Base-by-base conservation (phyloP, 1,140 invertebrate species). In the Cotesia chilonis region DNA sequence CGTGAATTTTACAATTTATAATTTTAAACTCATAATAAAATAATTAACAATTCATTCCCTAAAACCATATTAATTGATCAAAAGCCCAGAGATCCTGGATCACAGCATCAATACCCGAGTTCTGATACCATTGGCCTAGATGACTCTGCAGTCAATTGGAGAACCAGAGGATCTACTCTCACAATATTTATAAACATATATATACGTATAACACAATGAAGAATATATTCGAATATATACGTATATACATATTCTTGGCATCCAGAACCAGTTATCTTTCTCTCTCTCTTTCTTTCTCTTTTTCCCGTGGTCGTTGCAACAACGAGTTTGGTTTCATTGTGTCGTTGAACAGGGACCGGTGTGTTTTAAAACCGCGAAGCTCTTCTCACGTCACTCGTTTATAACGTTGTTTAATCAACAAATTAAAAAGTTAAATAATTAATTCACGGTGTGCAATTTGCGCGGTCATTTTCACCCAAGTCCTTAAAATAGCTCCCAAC, bases 321-420 rank as follows among this genome's bases (percentile, higher is more conserved):
- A 69, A 55, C 54, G 5, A 59, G n/a, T 14, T 54, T 57, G 61
- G 10, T 59, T 59, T 65, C 70, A 54, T 51, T 66, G 70, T 63
- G 70, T 72, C 47, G 70, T 72, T 52, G 64, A 63, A 66, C 63
- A 64, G 70, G 37, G 64, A 72, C 63, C 70, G 63, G 70, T 72
- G 70, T 66, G 51, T 67, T 72, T 72, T 72, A 55, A 72, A 72
- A 36, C 37, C 38, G 38, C 37, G 17, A 59, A 70, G 57, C 60
- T 47, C 41, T 47, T 47, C 41, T 47, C 41, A 47, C 41, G 41
- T 47, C 41, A 47, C 41, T 47, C 41, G 41, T 47, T 47, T 47
- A 47, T 6, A 6, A 6, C 41, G 41, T 47, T 47, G 41, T 47
- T 47, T 2, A 47, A 47, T 47, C 6, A 47, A 47, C 41, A 47